A percentile compares a stretch with the other conserved stretches of the same genome.
phyloP scores from a whole-genome alignment of 1,140 invertebrate species.

The Magallana ariakensis region DNA sequence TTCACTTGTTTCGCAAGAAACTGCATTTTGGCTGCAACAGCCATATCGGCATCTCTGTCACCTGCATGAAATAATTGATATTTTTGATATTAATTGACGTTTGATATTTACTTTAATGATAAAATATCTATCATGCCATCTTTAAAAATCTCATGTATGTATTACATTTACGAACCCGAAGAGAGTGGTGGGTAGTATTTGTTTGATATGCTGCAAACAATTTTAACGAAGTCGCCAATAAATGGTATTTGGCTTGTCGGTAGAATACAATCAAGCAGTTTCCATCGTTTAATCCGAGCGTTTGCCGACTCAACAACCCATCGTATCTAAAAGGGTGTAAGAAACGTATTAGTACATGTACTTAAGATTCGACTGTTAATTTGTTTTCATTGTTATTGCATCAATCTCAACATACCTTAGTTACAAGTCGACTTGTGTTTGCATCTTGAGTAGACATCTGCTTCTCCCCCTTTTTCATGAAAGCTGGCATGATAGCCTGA shows the following conservation, averaged over 20 bases:
- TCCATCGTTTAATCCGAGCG: conserved; percentile 55
- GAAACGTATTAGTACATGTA: not conserved
- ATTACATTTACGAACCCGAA: not conserved
- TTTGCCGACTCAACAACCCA: conserved; percentile 59
- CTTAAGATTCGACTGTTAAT: not conserved
- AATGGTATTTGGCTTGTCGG: conserved; percentile 52
- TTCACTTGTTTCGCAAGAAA: not conserved
- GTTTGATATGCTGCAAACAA: conserved; percentile 51
- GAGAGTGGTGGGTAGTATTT: not conserved
- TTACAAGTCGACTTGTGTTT: conserved; percentile 32
- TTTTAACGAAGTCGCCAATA: conserved; percentile 52
- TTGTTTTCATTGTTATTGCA: not conserved
- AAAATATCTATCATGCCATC: too few relatives aligned
- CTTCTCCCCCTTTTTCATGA: conserved; percentile 6
- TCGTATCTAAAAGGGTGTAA: conserved; percentile 44
- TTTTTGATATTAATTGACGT: not conserved
- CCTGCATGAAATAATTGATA: not conserved
- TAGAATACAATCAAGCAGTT: conserved; percentile 46
- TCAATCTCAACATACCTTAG: conserved; percentile 27
- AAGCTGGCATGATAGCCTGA: not conserved
- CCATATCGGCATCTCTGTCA: conserved; percentile 4
- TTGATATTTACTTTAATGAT: too few relatives aligned
- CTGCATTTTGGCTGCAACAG: not conserved
- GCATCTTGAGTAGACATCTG: conserved; percentile 42
- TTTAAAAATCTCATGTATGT: not conserved